Percentiles rank a stretch among this genome's conserved stretches.
These are phyloP conservation scores for Drosophila subpulchrella DNA, from an alignment of 1,140 invertebrate species.

Conservation along the genomic window DNA sequence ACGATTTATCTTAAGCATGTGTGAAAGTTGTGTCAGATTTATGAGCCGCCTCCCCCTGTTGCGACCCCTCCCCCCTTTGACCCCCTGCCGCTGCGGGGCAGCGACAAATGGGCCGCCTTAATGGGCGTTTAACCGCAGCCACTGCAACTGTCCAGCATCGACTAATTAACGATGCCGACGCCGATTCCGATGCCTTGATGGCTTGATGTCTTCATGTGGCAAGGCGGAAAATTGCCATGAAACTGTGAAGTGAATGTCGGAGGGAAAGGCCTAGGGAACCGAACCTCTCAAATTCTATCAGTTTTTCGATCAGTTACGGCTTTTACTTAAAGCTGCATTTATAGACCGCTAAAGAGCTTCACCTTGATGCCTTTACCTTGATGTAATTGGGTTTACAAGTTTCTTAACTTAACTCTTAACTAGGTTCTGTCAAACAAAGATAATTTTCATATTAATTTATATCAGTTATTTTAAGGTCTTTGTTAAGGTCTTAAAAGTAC, in stretches of 20 bases:
- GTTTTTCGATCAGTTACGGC: conserved; percentile 20
- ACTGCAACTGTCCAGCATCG: conserved; percentile 41
- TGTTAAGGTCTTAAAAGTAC: too few relatives aligned
- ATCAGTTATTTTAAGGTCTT: too few relatives aligned
- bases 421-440: too few relatives aligned
- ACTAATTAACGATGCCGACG: conserved; percentile 62
- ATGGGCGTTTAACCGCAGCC: conserved; percentile 58
- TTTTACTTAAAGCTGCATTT: not conserved
- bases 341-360: not conserved
- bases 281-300: conserved; percentile 17
- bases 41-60: conserved; percentile 32
- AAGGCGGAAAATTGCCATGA: conserved; percentile 28
- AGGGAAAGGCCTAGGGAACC: conserved; percentile 5
- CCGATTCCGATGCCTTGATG: conserved; percentile 22
- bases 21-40: conserved; percentile 80
- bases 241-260: conserved; percentile 7
- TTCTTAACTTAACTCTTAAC: too few relatives aligned
- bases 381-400: too few relatives aligned
- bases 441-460: too few relatives aligned
- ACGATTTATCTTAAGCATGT: conserved; percentile 81
- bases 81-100: conserved; percentile 33
- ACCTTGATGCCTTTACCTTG: too few relatives aligned
- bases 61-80: not conserved
- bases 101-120: conserved; percentile 70
- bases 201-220: conserved; percentile 18